Percentiles rank a stretch among this genome's conserved stretches.
Conservation (phyloP, 2,797 vertebrate species). For the Etheostoma perlongum region DNA sequence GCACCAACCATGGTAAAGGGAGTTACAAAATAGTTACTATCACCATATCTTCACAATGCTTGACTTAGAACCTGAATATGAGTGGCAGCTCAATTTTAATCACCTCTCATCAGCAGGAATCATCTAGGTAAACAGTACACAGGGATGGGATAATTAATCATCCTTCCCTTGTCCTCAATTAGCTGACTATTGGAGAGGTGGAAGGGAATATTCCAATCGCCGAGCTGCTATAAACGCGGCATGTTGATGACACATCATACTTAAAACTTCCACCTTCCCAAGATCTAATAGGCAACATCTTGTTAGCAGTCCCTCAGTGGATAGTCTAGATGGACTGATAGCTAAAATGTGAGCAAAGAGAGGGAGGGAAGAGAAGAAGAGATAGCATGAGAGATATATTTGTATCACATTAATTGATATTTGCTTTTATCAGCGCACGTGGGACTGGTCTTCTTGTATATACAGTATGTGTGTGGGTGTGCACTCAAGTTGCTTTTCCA, state of each 20-base stretch:
- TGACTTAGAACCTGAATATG: slow-evolving; percentile 55
- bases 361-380: background rate
- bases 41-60: slow-evolving; percentile 36
- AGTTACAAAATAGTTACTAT: slow-evolving; percentile 38
- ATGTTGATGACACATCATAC: slow-evolving; percentile 70
- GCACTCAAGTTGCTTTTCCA: slow-evolving; percentile 38
- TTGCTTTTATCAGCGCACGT: slow-evolving; percentile 22
- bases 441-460: background rate
- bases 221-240: slow-evolving; percentile 61
- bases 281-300: slow-evolving; percentile 67
- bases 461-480: slow-evolving; percentile 9
- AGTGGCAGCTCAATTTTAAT: slow-evolving; percentile 75
- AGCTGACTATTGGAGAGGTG: slow-evolving; percentile 55
- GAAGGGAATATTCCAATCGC: slow-evolving; percentile 65
- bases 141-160: slow-evolving; percentile 71
- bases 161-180: slow-evolving; percentile 73
- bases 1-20: background rate
- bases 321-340: slow-evolving; percentile 29
- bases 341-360: slow-evolving; percentile 20
- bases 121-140: slow-evolving; percentile 70
- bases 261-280: slow-evolving; percentile 63
- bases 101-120: slow-evolving; percentile 67
- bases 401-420: slow-evolving; percentile 35
- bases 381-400: slow-evolving; percentile 9
- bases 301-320: slow-evolving; percentile 65